Base-by-base conservation (phyloP, 2,797 vertebrate genomes). In the Anisognathus igniventris region DNA sequence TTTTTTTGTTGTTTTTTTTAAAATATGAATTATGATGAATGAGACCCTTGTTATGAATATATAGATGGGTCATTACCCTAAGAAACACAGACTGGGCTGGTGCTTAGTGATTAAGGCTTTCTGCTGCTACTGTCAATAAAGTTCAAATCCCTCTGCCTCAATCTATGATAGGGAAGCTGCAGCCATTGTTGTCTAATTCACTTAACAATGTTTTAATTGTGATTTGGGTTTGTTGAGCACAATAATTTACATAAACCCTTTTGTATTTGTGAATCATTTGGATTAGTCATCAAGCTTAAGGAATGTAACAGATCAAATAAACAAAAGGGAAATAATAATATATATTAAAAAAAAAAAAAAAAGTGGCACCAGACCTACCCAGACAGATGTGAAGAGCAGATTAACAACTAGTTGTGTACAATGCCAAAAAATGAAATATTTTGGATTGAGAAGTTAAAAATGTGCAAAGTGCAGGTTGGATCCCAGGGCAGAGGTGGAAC, bases 11-110 rank as follows among this genome's bases (percentile, higher is more conserved):
- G 3, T 20, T 51, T 61, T 61, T 94, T 94, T 71, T 3, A 90
- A 92, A 50, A 95, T 97, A 85, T 94, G 96, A 97, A 97, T 98
- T 97, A 98, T 98, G 97, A 97, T 97, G 95, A 97, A 97, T 97
- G 97, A 98, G 96, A 97, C 95, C 95, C 96, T 97, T 96, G 92
- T 97, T 98, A 95, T 96, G 96, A 97, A 98, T 97, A 97, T 96
- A 95, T 97, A 96, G 97, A 96, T 97, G 96, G 97, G 97, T 98
- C 97, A 97, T 98, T 98, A 97, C 97, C 97, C 96, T 96, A 77
- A n/a, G 80, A 95, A 96, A 96, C 93, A 67, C 97, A 97, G 96
- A 58, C 93, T 93, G 40, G 65, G 39, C 95, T 93, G 91, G 86
- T 86, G 68, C 96, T 95, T 83, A 67, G 95, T 94, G 96, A 97